Evolutionary conservation across 2,888 invertebrate genomes (phyloP).

Genomic region (Rotaria macrura): DNA sequence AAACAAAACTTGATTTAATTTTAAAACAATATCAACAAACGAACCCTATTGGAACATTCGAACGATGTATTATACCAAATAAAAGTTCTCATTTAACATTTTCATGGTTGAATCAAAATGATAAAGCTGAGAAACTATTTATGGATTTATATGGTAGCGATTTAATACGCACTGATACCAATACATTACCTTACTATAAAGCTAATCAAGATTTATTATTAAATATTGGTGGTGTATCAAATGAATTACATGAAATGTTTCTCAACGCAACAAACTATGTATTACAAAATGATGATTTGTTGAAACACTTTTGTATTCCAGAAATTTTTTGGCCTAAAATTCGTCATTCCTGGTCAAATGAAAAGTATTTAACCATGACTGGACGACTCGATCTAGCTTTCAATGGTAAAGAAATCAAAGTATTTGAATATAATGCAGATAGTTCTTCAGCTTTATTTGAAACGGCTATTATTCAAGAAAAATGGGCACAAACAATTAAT

Average conservation of each 20-base stretch:
- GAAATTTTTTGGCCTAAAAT: not conserved
- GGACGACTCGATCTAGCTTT: not conserved
- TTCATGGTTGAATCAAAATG: not conserved
- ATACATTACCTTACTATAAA: not conserved
- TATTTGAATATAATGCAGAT: constrained; percentile 6
- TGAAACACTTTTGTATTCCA: not conserved
- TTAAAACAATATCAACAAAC: not conserved
- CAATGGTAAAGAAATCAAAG: not conserved
- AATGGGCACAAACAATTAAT: not conserved
- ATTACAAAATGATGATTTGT: not conserved
- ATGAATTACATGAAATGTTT: constrained; percentile 1
- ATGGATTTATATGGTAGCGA: not conserved
- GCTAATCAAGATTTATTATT: not conserved
- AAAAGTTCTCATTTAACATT: not conserved
- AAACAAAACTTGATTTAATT: not conserved
- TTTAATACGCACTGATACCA: not conserved
- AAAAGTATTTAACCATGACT: not conserved
- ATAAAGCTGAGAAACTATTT: not conserved
- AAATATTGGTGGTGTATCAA: not conserved
- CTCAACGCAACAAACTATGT: not conserved
- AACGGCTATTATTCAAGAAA: not conserved
- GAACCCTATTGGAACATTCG: not conserved
- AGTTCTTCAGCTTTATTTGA: not conserved
- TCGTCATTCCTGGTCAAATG: not conserved
- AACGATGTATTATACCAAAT: not conserved